Percentiles rank a stretch among this genome's conserved stretches.
Conservation (phyloP, 1,140 invertebrate species). For the Elymnias hypermnestra region DNA sequence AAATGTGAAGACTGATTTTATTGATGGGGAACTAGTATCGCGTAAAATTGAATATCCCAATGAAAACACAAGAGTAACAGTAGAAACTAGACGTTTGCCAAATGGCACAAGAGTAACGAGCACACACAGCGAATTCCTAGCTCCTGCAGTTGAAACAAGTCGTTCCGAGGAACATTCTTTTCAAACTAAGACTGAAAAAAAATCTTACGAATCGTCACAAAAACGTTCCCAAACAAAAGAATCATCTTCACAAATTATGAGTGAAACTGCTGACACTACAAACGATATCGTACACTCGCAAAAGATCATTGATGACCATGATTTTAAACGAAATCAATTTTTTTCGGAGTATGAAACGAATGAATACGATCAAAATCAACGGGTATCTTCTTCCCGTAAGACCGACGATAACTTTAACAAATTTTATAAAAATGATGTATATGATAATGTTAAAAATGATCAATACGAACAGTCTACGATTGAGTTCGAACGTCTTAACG, state of each 20-base stretch:
- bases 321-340: slow-evolving; percentile 44
- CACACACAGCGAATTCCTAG: slow-evolving; percentile 78
- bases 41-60: slow-evolving; percentile 78
- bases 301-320: slow-evolving; percentile 46
- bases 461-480: neutral
- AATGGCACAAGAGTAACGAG: slow-evolving; percentile 81
- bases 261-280: slow-evolving; percentile 32
- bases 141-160: slow-evolving; percentile 41
- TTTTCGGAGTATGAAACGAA: slow-evolving; percentile 25
- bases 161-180: slow-evolving; percentile 46
- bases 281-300: slow-evolving; percentile 55
- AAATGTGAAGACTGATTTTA: slow-evolving; percentile 36
- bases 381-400: neutral
- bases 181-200: slow-evolving; percentile 47
- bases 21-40: slow-evolving; percentile 69
- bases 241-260: slow-evolving; percentile 38
- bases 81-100: slow-evolving; percentile 79
- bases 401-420: neutral
- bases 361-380: slow-evolving; percentile 12
- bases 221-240: slow-evolving; percentile 38
- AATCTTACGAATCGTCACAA: slow-evolving; percentile 34
- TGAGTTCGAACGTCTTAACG: neutral
- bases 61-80: slow-evolving; percentile 79
- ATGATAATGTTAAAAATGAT: slow-evolving; percentile 8
- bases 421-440: slow-evolving; percentile 10